Evolutionary conservation across 2,113 vertebrate species (phyloP), one percentile per base, ranked within the genome.

Genomic region (Calidris pugnax): DNA sequence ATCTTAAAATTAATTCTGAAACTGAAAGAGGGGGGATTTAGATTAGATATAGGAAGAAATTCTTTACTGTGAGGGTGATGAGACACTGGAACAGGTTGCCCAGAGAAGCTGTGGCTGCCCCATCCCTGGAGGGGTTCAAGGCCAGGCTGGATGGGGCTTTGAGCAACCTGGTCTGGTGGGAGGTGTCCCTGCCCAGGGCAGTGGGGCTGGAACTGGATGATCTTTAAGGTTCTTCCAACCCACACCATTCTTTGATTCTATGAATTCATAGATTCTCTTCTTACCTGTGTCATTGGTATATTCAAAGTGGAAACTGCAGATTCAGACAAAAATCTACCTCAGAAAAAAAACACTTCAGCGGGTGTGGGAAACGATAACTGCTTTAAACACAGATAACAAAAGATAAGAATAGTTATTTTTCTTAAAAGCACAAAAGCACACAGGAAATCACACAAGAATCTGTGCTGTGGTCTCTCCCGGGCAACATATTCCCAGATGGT

Each of bases 131-230:
- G 33, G 19, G 5, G 48, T 10, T 8, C 62, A 50, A 50, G 60
- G 32, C 5, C 66, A 67, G 85, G 72, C 0, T 67, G 83, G 75
- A 59, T 0, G 0, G 28, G 23, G 33, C 23, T 82, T 11, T 4
- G 64, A 47, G 3, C 10, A 85, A 0, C 6, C 28, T 69, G 89
- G 9, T 10, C 1, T 1, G 2, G 27, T 37, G 56, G 30, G 2
- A 66, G 37, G 17, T 32, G 73, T 64, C 63, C 63, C 26, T 75
- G 90, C 14, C 24, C 10, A 2, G 4, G 51, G n/a, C 20, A 71
- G 16, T 19, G 5, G 5, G 22, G 9, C 2, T 37, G 33, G 56
- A 4, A 48, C 1, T 1, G 2, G 37, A 43, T 66, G 28, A 4
- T 7, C 10, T 43, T 63, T 50, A n/a, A 72, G 53, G 67, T 35